Evolutionary conservation across 1,140 invertebrate genomes (phyloP).

Genomic region (Bathynomus jamesi): DNA sequence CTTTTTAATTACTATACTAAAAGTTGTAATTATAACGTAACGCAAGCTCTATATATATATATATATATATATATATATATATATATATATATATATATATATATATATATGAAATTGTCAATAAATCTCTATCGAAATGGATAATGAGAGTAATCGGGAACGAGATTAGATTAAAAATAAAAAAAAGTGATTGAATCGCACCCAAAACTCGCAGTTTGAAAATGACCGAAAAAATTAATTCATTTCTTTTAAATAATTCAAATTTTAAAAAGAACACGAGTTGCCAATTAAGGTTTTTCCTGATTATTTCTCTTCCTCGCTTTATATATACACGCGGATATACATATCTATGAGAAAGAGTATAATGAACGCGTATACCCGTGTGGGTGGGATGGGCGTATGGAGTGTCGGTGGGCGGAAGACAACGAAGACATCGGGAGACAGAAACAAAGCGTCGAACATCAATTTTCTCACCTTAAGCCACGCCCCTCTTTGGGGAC

Average conservation of each 20-base stretch:
- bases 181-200: too few species aligned
- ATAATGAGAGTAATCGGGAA: too few species aligned
- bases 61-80: not conserved
- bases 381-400: not conserved
- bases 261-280: too few species aligned
- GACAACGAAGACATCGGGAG: not conserved
- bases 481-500: not conserved
- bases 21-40: too few species aligned
- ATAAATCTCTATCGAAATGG: too few species aligned
- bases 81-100: not conserved
- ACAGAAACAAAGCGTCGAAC: not conserved
- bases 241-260: too few species aligned
- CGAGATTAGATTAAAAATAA: too few species aligned
- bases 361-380: not conserved
- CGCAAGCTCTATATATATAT: not conserved
- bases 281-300: too few species aligned
- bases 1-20: too few species aligned
- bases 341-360: not conserved
- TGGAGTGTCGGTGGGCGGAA: not conserved
- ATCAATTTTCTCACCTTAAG: not conserved
- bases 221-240: too few species aligned
- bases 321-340: not conserved
- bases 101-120: not conserved
- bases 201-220: too few species aligned
- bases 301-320: too few species aligned